phyloP scores from a whole-genome alignment of 2,797 vertebrate species.

The Paramormyrops hopkinsi region DNA sequence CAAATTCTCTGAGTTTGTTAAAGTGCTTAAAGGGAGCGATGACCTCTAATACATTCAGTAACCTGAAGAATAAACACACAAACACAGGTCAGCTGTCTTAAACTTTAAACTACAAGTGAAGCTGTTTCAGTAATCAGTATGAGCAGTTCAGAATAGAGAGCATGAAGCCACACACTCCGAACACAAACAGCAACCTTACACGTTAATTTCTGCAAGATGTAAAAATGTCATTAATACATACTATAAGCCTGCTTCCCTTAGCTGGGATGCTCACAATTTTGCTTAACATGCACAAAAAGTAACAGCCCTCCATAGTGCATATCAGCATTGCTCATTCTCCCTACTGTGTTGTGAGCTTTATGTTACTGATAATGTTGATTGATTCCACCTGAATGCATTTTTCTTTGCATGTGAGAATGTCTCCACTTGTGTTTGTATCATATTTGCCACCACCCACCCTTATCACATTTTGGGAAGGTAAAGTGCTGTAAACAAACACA shows the following conservation, averaged over 20 bases:
- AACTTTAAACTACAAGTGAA: background rate
- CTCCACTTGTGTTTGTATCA: background rate
- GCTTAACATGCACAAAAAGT: background rate
- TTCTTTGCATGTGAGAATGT: background rate
- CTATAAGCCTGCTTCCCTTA: background rate
- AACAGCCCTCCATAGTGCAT: background rate
- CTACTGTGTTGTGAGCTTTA: background rate
- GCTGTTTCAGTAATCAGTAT: background rate
- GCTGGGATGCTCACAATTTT: background rate
- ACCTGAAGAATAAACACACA: slow-evolving; percentile 54
- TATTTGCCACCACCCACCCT: too few species aligned
- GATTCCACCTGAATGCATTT: background rate
- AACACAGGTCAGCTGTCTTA: background rate
- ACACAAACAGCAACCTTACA: background rate
- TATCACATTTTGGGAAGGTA: too few species aligned
- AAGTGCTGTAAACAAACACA: background rate
- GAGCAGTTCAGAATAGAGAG: background rate
- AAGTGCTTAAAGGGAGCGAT: slow-evolving; percentile 99
- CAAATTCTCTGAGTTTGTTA: slow-evolving; percentile 99
- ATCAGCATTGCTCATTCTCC: background rate
- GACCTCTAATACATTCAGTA: slow-evolving; percentile 97
- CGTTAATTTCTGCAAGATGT: background rate
- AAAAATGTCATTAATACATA: background rate
- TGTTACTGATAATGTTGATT: background rate
- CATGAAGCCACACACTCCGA: background rate